A percentile compares a stretch with the other conserved stretches of the same genome.
phyloP scores from a whole-genome alignment of 2,113 vertebrate genomes.

The Rhagologus leucostigma region DNA sequence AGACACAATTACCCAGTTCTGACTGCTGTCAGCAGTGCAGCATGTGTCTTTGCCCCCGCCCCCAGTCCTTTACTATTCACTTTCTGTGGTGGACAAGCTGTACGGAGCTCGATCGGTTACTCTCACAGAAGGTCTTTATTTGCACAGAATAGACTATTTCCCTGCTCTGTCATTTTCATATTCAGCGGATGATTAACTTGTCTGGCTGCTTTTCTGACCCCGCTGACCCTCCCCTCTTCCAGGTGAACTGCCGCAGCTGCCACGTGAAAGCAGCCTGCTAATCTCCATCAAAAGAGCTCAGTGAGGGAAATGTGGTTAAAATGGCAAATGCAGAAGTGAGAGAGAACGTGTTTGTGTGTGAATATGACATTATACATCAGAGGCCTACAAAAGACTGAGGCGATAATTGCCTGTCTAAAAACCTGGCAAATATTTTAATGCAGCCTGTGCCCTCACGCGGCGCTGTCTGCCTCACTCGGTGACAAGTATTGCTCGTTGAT shows the following conservation, averaged over 20 bases:
- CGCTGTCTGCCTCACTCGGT: not conserved
- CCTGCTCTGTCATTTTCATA: not conserved
- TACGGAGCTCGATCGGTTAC: not conserved
- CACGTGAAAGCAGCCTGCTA: not conserved
- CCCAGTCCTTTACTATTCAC: not conserved
- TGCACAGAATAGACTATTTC: not conserved
- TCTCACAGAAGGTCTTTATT: not conserved
- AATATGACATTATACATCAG: not conserved
- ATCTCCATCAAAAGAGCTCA: not conserved
- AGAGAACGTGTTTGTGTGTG: not conserved
- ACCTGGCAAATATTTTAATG: not conserved
- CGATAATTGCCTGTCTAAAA: conserved; percentile 29
- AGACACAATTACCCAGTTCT: not conserved
- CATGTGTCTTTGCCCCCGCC: fast-evolving
- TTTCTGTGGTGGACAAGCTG: not conserved
- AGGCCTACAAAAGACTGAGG: conserved; percentile 5
- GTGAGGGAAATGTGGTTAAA: not conserved
- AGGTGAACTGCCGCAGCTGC: not conserved
- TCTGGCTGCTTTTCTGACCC: not conserved
- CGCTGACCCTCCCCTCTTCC: not conserved
- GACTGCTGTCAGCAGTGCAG: not conserved
- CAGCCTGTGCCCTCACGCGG: not conserved
- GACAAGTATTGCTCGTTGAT: not conserved
- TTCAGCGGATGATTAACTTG: not conserved
- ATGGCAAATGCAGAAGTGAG: conserved; percentile 7